Conservation (phyloP, 2,888 invertebrate genomes). For the Athrips mouffetella region DNA sequence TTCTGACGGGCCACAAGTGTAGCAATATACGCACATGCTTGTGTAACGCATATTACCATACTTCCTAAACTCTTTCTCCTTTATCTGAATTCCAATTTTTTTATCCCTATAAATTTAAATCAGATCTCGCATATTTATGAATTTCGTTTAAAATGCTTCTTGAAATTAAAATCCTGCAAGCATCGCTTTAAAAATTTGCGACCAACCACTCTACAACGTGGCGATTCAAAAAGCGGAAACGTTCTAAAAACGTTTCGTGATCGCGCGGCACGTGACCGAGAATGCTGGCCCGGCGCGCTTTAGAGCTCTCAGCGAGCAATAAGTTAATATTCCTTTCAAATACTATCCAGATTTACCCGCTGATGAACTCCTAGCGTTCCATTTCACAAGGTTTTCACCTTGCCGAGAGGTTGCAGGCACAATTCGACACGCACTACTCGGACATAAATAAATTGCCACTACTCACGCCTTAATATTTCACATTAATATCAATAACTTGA, state of each 20-base stretch:
- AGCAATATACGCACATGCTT: too few species aligned
- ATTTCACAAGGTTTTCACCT: neutral
- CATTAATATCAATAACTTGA: slow-evolving; percentile 38
- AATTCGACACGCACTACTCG: slow-evolving; percentile 29
- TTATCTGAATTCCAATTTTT: too few species aligned
- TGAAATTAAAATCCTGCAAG: slow-evolving; percentile 14
- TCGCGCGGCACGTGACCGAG: slow-evolving; percentile 57
- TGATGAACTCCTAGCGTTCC: neutral
- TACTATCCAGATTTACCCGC: neutral
- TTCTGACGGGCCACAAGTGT: too few species aligned
- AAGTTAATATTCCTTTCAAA: slow-evolving; percentile 26
- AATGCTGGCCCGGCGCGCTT: slow-evolving; percentile 15
- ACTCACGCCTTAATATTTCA: slow-evolving; percentile 28
- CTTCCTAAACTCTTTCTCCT: too few species aligned
- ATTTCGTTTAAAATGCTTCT: neutral
- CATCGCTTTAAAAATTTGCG: slow-evolving; percentile 34
- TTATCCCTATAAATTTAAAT: neutral
- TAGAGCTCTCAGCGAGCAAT: slow-evolving; percentile 23
- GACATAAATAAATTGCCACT: slow-evolving; percentile 37
- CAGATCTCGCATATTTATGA: neutral
- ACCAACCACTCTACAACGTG: slow-evolving; percentile 39
- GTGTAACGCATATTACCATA: too few species aligned
- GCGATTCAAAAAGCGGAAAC: slow-evolving; percentile 55
- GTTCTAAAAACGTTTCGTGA: slow-evolving; percentile 65
- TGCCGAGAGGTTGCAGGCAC: too few species aligned